Evolutionary conservation across 2,888 invertebrate genomes (phyloP).

Genomic region (Erebia epiphron): DNA sequence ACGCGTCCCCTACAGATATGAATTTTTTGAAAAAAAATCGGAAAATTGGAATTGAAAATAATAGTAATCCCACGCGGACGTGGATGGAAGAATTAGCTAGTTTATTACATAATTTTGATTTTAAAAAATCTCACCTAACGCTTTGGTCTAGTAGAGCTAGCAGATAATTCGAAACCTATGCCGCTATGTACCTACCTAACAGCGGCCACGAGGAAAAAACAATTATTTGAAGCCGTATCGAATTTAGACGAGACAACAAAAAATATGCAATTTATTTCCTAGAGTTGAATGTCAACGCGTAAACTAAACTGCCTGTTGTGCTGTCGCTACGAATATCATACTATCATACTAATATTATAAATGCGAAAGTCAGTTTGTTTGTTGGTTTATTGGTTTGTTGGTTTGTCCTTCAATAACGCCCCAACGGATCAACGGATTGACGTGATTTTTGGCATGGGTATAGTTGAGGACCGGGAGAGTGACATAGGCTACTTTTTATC

Average conservation of each 20-base stretch:
- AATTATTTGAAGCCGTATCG: slow-evolving; percentile 9
- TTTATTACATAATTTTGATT: background rate
- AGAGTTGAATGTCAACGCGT: slow-evolving; percentile 19
- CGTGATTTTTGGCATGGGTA: no score
- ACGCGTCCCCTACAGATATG: no score
- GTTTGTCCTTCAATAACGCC: no score
- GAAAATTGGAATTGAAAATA: no score
- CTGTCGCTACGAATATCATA: background rate
- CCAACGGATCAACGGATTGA: no score
- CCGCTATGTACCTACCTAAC: background rate
- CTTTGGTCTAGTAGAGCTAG: background rate
- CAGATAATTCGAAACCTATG: slow-evolving; percentile 1
- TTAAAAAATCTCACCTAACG: background rate
- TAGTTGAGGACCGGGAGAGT: no score
- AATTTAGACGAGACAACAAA: slow-evolving; percentile 13
- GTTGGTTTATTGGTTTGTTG: no score
- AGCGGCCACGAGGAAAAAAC: slow-evolving; percentile 8
- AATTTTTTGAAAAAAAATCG: no score
- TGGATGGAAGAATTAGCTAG: background rate
- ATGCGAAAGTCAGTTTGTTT: no score
- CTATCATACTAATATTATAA: no score
- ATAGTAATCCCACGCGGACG: no score
- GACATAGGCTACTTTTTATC: no score
- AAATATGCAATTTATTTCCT: slow-evolving; percentile 19
- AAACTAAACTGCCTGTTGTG: background rate